Percentiles rank a stretch among this genome's conserved stretches.
phyloP scores from a whole-genome alignment of 2,888 invertebrate species.

The Dromius quadrimaculatus region DNA sequence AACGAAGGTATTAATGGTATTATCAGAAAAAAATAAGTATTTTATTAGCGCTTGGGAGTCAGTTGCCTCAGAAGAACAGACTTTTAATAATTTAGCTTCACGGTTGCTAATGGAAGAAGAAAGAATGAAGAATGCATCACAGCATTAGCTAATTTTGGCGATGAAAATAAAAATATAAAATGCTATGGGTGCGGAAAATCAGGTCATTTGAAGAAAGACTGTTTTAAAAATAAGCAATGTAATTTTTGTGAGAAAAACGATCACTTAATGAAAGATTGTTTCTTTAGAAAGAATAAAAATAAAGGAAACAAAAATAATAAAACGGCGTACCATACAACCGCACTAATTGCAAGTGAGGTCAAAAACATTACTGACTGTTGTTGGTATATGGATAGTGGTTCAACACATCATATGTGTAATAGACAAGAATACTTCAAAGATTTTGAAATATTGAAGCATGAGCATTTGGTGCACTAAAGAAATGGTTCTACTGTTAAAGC shows the following conservation, averaged over 20 bases:
- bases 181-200: conserved; percentile 51
- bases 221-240: conserved; percentile 41
- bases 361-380: background rate
- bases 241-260: conserved; percentile 12
- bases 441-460: conserved; percentile 23
- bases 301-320: background rate
- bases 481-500: background rate
- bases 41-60: conserved; percentile 58
- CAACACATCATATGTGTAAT: conserved; percentile 54
- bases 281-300: background rate
- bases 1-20: conserved; percentile 58
- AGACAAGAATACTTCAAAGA: conserved; percentile 42
- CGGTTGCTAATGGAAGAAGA: conserved; percentile 56
- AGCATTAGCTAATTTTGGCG: conserved; percentile 31
- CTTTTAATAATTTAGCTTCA: conserved; percentile 52
- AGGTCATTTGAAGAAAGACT: conserved; percentile 49
- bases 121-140: conserved; percentile 51
- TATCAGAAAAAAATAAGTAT: conserved; percentile 58
- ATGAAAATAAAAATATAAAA: conserved; percentile 45
- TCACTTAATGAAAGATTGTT: background rate
- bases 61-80: conserved; percentile 49
- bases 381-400: conserved; percentile 50
- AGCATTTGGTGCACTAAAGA: conserved; percentile 29
- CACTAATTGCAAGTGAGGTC: no score
- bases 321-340: background rate